A percentile compares a stretch with the other conserved stretches of the same genome.
phyloP scores from a whole-genome alignment of 1,140 invertebrate genomes.

The Microplitis demolitor region DNA sequence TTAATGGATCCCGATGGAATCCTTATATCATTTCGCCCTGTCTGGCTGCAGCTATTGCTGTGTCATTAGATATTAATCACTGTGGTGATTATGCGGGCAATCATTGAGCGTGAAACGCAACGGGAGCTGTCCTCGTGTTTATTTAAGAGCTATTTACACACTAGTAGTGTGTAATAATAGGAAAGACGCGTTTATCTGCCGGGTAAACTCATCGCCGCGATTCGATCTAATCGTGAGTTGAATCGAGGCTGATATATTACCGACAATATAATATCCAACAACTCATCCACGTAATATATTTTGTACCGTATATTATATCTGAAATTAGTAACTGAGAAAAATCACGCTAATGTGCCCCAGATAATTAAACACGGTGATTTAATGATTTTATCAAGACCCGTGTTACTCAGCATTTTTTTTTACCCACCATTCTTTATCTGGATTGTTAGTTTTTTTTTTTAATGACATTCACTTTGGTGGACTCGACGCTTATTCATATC shows the following conservation, averaged over 20 bases:
- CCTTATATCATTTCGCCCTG: not conserved
- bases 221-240: not conserved
- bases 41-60: too few relatives aligned
- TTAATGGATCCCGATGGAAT: not conserved
- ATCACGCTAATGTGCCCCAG: not conserved
- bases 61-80: constrained; percentile 26
- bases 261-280: not conserved
- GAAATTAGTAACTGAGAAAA: not conserved
- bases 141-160: not conserved
- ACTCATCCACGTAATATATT: not conserved
- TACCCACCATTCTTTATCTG: not conserved
- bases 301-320: not conserved
- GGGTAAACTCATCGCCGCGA: not conserved
- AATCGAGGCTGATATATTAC: not conserved
- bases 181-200: too few relatives aligned
- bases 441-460: not conserved
- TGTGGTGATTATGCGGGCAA: constrained; percentile 4
- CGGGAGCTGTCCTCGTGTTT: not conserved
- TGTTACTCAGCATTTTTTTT: not conserved
- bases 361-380: not conserved
- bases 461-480: constrained; percentile 1
- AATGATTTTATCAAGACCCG: not conserved
- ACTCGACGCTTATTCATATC: constrained; percentile 11
- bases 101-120: constrained; percentile 13
- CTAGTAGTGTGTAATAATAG: not conserved